Evolutionary conservation across 2,113 vertebrate genomes (phyloP).

Genomic region (Laterallus jamaicensis): DNA sequence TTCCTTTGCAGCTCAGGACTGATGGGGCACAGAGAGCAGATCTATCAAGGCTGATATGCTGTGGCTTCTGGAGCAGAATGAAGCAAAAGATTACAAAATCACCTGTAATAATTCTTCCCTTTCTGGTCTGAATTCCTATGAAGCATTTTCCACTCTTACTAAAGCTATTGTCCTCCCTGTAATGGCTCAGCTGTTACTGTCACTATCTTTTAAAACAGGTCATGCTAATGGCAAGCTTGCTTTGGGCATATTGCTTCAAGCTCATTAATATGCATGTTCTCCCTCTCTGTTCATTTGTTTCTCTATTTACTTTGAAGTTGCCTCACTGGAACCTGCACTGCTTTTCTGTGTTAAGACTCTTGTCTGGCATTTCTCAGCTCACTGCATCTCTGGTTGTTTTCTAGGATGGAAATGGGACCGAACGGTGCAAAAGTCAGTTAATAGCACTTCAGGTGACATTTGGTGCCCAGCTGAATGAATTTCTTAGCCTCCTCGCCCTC

Average conservation of each 20-base stretch:
- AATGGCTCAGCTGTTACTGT: slow-evolving; percentile 40
- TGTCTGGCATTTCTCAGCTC: slow-evolving; percentile 41
- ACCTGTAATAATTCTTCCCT: slow-evolving; percentile 35
- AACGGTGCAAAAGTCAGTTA: slow-evolving; percentile 17
- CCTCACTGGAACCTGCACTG: slow-evolving; percentile 21
- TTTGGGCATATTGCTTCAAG: slow-evolving; percentile 1
- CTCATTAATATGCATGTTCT: slow-evolving; percentile 55
- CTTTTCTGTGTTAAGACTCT: slow-evolving; percentile 31
- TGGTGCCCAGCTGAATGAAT: neutral
- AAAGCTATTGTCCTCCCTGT: neutral
- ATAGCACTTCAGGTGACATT: slow-evolving; percentile 1
- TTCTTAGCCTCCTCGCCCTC: slow-evolving; percentile 6
- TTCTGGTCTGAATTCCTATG: slow-evolving; percentile 55
- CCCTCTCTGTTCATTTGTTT: slow-evolving; percentile 27
- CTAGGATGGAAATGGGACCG: neutral
- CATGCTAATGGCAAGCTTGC: slow-evolving; percentile 52
- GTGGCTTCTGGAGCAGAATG: neutral
- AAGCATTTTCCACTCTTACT: neutral
- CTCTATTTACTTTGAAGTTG: slow-evolving; percentile 60
- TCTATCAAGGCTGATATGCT: neutral
- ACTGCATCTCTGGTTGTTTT: neutral
- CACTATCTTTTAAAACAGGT: slow-evolving; percentile 43
- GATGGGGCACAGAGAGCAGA: neutral
- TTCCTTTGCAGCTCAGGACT: neutral
- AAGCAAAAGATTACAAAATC: slow-evolving; percentile 1